Base-by-base conservation (phyloP, 2,888 invertebrate species). In the Macaria liturata region DNA sequence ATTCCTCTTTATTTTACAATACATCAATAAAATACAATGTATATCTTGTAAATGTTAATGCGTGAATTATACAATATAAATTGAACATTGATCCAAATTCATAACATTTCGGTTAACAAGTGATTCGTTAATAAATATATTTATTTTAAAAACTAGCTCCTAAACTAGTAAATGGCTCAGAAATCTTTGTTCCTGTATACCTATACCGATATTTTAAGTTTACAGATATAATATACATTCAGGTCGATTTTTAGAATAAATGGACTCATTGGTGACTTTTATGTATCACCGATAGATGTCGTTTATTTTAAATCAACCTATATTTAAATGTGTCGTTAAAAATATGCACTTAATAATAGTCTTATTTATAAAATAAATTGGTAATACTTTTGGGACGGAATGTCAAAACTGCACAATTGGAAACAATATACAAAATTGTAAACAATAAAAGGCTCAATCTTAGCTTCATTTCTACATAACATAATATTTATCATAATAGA, bases 301-400 rank as follows among this genome's bases (percentile, higher is more conserved):
- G 20, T 20, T 20, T 20, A 20, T 20, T 2, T 20, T 20, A 20
- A 20, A 20, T 20, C 20, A 20, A 20, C 20, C 20, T 20, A 20
- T 20, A 20, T 20, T n/a, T n/a, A 20, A 20, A 20, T 20, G 20
- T 49, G 9, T 34, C 39, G 32, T 37, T 4, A 34, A 8, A n/a
- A 40, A 40, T 3, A 1, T 8, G 4, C 6, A 37, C 34, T 7
- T 42, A 8, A 42, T 3, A 4, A n/a, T 54, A 47, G 49, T 31
- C 57, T 66, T 70, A 70, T 53, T 68, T 71, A 74, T 74, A 67
- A 69, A 64, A 8, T 2, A 78, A 76, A 77, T n/a, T 82, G 83
- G 83, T 88, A 87, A 86, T 86, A 87, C 84, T 84, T 72, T 78
- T 73, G 70, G 88, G 88, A 88, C 88, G 88, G 88, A 88, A 81